A percentile compares a stretch with the other conserved stretches of the same genome.
phyloP scores from a whole-genome alignment of 2,888 invertebrate genomes.

The Linnaemya vulpina region DNA sequence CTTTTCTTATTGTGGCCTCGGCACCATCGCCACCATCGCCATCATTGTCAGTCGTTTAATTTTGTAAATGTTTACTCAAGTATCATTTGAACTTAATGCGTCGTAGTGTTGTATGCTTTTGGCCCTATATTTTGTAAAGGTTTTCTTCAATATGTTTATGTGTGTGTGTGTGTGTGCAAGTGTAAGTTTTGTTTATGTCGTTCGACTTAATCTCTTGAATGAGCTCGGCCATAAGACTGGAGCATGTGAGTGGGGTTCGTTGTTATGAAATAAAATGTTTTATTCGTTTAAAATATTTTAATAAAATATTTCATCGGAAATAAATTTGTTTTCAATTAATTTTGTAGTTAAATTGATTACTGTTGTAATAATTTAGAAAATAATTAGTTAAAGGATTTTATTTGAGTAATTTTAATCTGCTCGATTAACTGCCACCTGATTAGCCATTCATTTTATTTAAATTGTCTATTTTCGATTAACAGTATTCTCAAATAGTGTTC shows the following conservation, averaged over 20 bases:
- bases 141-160: conserved; percentile 31
- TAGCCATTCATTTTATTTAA: too few species aligned
- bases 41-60: conserved; percentile 38
- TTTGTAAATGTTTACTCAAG: conserved; percentile 51
- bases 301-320: too few species aligned
- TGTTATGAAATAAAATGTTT: too few species aligned
- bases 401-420: too few species aligned
- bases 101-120: neutral
- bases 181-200: conserved; percentile 5
- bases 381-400: too few species aligned
- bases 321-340: too few species aligned
- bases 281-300: too few species aligned
- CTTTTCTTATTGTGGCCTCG: conserved; percentile 30
- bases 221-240: neutral
- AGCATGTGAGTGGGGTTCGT: neutral
- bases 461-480: too few species aligned
- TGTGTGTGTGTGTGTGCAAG: neutral
- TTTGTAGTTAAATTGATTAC: too few species aligned
- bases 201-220: neutral
- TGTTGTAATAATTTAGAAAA: too few species aligned
- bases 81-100: conserved; percentile 40
- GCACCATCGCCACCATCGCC: conserved; percentile 21
- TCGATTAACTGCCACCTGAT: too few species aligned
- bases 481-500: too few species aligned
- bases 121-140: neutral